Base-by-base conservation (phyloP, 2,888 invertebrate genomes). In the Reticulitermes lucifugus region DNA sequence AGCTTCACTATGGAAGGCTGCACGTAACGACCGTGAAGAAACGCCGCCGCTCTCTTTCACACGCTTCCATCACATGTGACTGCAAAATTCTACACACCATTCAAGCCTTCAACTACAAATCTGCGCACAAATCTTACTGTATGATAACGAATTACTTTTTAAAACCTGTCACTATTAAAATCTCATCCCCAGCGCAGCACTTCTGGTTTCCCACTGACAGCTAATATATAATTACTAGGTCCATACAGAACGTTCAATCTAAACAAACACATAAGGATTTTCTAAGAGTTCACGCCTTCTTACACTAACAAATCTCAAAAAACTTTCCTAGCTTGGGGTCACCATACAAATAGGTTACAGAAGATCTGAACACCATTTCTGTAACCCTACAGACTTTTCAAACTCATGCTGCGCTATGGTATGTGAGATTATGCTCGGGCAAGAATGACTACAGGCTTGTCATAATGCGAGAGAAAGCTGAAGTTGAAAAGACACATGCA, bases 291-390 rank as follows among this genome's bases (percentile, higher is more conserved):
- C 25, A 70, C 70, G 70, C 70, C 70, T 70, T 29, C 70, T 70
- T 70, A 14, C 25, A 5, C n/a, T 29, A n/a, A 70, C 12, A 25
- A 14, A 9, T 46, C 12, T 46, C 46, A 46, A 1, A 6, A 9
- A 70, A 70, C 70, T 70, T 70, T 70, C 70, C 29, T 25, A 70
- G 70, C 70, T 70, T 70, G 70, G 25, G 70, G 70, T 70, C 70
- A 70, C 70, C 14, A 25, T 70, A 70, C 10, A 70, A 29, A 29
- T 1, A 70, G 70, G 70, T 70, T 70, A 70, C 6, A 25, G 21
- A 70, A 70, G 25, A 70, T 14, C 5, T 41, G 35, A 73, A 41
- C 41, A 21, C 41, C 73, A 6, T 41, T 73, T 35, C 21, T 6
- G 0, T 29, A 73, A 35, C 73, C 41, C 73, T 73, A 9, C 22